Evolutionary conservation across 1,140 invertebrate genomes (phyloP), one percentile per base, ranked within the genome.

Genomic region (Drosophila erecta): DNA sequence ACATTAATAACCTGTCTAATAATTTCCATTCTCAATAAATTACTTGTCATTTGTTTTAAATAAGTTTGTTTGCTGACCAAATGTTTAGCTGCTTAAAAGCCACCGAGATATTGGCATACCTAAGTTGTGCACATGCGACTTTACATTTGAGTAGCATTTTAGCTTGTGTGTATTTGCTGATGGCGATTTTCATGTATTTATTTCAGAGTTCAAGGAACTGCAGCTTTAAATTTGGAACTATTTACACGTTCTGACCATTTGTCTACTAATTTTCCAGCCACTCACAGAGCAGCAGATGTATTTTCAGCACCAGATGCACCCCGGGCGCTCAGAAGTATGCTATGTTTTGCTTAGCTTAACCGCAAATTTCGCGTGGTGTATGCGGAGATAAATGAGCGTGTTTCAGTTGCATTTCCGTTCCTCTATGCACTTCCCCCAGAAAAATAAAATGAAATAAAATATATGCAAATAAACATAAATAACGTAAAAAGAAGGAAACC

Each of bases 381-480:
- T 46, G 69, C 66, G 17, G 74, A 72, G 51, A 76, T 70, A 79
- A 76, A 75, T 58, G 47, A 76, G 72, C 54, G 57, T 76, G 73
- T 84, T 83, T 70, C 47, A 60, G 80, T 67, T 49, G 46, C 54
- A 35, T 57, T 66, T 73, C 56, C 40, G 46, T 24, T 64, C 14
- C 14, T 46, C 55, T 30, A n/a, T 30, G 30, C 30, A 30, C 20
- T 62, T 61, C 58, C 53, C 27, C 49, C 49, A 43, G 60, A 47
- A 56, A 64, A 76, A 66, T 76, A 72, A 47, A 65, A 71, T 56
- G 58, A 76, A 66, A 70, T 57, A 79, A 75, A 78, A 72, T 72
- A 59, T 61, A 79, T 79, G 76, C 61, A 76, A 81, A 86, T 75
- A 71, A 78, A 71, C 78, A 75, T 87, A 86, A 87, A 86, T 87